Evolutionary conservation across 1,140 invertebrate genomes (phyloP).

Genomic region (Paraescarpia echinospica): DNA sequence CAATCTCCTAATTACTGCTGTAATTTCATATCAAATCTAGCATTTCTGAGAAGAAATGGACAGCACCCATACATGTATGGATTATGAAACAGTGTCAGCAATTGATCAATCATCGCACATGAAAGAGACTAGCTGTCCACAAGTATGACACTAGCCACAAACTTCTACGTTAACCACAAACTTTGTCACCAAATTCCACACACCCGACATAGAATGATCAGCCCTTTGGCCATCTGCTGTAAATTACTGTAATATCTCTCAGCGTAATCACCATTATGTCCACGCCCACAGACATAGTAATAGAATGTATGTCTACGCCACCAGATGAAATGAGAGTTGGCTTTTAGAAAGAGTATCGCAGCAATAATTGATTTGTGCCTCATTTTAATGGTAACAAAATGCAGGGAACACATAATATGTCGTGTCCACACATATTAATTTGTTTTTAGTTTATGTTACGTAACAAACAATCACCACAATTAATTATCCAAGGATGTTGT

Average conservation of each 20-base stretch:
- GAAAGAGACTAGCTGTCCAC: neutral
- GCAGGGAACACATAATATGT: neutral
- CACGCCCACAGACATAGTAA: neutral
- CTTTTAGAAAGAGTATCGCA: neutral
- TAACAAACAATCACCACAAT: too few relatives aligned
- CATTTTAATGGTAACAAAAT: neutral
- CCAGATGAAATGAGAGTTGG: neutral
- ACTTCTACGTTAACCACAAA: neutral
- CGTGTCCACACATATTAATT: neutral
- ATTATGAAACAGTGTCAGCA: neutral
- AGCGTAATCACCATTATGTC: neutral
- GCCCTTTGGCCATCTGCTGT: neutral
- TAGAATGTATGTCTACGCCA: neutral
- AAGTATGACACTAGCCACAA: neutral
- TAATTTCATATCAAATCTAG: neutral
- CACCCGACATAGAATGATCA: neutral
- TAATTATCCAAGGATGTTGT: too few relatives aligned
- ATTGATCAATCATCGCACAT: too few relatives aligned
- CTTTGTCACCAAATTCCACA: neutral
- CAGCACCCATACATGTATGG: neutral
- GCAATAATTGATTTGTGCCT: neutral
- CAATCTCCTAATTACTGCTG: neutral
- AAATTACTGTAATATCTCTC: neutral
- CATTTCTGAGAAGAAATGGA: neutral
- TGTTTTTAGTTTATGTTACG: too few relatives aligned